A percentile compares a stretch with the other conserved stretches of the same genome.
phyloP scores from a whole-genome alignment of 1,140 invertebrate genomes.

The Spodoptera frugiperda region DNA sequence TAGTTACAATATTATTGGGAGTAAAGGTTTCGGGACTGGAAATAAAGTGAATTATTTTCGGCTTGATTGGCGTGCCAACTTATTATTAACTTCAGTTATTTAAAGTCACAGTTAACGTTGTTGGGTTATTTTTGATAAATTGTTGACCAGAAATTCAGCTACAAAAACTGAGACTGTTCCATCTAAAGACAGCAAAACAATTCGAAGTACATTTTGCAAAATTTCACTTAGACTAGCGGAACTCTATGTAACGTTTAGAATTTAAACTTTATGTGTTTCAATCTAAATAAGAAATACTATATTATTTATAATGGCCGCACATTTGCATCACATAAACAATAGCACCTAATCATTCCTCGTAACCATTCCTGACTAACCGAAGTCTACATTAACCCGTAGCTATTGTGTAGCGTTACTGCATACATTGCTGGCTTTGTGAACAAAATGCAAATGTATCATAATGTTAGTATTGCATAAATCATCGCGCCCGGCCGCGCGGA shows the following conservation, averaged over 20 bases:
- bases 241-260: background rate
- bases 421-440: conserved; percentile 55
- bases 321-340: conserved; percentile 48
- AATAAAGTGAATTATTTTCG: conserved; percentile 6
- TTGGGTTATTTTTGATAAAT: background rate
- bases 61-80: background rate
- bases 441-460: conserved; percentile 64
- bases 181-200: background rate
- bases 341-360: conserved; percentile 47
- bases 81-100: background rate
- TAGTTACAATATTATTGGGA: conserved; percentile 7
- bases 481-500: conserved; percentile 55
- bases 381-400: conserved; percentile 49
- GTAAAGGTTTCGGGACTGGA: background rate
- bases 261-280: conserved; percentile 30
- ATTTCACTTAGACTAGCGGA: background rate
- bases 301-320: conserved; percentile 41
- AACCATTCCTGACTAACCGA: conserved; percentile 48
- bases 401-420: conserved; percentile 52
- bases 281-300: conserved; percentile 42
- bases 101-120: background rate
- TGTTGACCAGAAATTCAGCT: background rate
- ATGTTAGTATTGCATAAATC: conserved; percentile 62
- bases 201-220: background rate
- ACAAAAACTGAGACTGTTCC: background rate